Conservation (phyloP, 2,888 invertebrate species). For the Drosophila gaucha region DNA sequence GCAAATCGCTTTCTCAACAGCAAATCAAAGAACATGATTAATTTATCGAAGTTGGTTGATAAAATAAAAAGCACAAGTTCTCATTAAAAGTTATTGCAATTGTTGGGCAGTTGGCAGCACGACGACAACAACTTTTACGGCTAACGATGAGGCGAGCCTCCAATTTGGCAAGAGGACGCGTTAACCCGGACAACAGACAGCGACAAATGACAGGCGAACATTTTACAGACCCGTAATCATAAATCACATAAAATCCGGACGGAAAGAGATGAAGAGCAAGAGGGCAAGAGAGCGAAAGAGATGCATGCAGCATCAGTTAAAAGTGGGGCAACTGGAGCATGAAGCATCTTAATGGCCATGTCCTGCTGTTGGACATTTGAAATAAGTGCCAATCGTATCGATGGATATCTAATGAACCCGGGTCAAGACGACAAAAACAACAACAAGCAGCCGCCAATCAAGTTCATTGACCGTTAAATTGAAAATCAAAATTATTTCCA, state of each 20-base stretch:
- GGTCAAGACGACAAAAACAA: conserved; percentile 28
- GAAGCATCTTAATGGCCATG: conserved; percentile 6
- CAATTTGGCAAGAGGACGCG: conserved; percentile 11
- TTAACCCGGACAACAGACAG: conserved; percentile 41
- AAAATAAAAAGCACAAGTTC: conserved; percentile 66
- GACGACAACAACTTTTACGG: conserved; percentile 41
- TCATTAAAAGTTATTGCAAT: conserved; percentile 72
- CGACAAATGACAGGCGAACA: conserved; percentile 60
- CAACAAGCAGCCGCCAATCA: conserved; percentile 26
- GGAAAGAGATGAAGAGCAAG: not conserved
- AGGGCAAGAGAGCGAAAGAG: too few species aligned
- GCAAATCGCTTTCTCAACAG: too few species aligned
- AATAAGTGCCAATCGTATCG: conserved; percentile 34
- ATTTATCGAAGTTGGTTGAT: conserved; percentile 39
- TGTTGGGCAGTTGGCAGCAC: conserved; percentile 44
- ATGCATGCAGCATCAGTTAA: conserved; percentile 18
- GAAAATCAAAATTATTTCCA: conserved; percentile 67
- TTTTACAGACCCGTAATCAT: conserved; percentile 43
- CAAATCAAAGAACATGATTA: conserved; percentile 34
- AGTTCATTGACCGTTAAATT: conserved; percentile 70
- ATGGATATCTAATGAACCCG: conserved; percentile 42
- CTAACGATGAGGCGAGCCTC: conserved; percentile 18
- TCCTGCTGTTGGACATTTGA: conserved; percentile 22
- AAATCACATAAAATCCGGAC: conserved; percentile 40
- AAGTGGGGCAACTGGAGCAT: not conserved